Base-by-base conservation (phyloP, 2,888 invertebrate genomes). In the Drosophila meridiana region DNA sequence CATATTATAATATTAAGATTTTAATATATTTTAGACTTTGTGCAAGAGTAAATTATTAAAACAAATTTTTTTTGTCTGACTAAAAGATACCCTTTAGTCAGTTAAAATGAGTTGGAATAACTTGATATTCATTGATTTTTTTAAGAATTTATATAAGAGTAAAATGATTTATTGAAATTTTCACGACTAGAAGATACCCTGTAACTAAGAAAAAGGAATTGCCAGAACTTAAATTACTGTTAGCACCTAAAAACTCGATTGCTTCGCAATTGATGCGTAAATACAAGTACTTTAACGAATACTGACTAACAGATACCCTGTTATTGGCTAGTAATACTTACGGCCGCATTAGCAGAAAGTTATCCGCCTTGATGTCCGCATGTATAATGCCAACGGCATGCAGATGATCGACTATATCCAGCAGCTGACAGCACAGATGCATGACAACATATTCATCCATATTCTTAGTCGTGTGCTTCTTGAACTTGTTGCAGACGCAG, bases 351-450 rank as follows among this genome's bases (percentile, higher is more conserved):
- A 99, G 92, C 77, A 99, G 94, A 92, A 99, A 97, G 94, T 99
- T 99, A 92, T 99, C 99, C 0, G 99, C 98, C 92, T 99, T 99
- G 63, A 99, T 96, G 91, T 99, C 99, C 0, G 97, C 98, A 91
- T 99, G 99, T 80, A 99, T 98, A 74, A 99, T 98, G 91, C 96
- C 95, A 78, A 96, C 96, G 84, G 96, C 95, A 92, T 98, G 98
- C 82, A 99, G 94, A 76, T 96, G 95, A 91, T 97, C 96, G 34
- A 99, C 94, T 73, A 98, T 97, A 70, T 96, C 95, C 63, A 98
- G 93, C 94, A 98, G 95, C 93, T 98, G 97, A 38, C 96, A 95
- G 26, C 96, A 95, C 85, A 98, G 94, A 89, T 96, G 95, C 92
- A 97, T 95, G 42, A 96, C 96, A 62, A 98, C 94, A 82, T 94